Evolutionary conservation across 2,888 invertebrate genomes (phyloP).

Genomic region (Chymomyza caudatula): DNA sequence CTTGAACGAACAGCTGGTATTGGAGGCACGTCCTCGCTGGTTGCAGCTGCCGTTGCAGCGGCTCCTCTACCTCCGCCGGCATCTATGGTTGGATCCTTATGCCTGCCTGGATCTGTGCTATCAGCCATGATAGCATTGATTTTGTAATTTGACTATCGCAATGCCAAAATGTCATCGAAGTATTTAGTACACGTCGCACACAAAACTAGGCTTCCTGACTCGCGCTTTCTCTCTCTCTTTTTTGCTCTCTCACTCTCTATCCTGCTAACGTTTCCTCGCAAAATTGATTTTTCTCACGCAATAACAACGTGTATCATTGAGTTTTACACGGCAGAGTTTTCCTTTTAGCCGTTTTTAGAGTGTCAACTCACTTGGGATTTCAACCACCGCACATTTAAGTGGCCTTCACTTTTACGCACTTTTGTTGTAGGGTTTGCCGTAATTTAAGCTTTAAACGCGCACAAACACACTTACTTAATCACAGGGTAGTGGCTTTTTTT

Average conservation of each 20-base stretch:
- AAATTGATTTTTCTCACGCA: constrained; percentile 76
- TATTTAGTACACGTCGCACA: too few relatives aligned
- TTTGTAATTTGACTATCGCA: constrained; percentile 35
- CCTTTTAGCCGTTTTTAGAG: not conserved
- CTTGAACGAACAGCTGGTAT: constrained; percentile 69
- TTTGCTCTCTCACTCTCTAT: constrained; percentile 10
- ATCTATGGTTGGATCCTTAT: constrained; percentile 67
- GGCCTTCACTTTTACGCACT: constrained; percentile 46
- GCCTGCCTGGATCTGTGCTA: constrained; percentile 66
- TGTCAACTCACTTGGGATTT: not conserved
- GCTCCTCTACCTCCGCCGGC: constrained; percentile 33
- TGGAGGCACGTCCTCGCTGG: constrained; percentile 45
- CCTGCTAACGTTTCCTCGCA: constrained; percentile 21
- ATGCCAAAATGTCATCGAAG: constrained; percentile 57
- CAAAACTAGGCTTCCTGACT: constrained; percentile 12
- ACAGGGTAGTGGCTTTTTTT: constrained; percentile 21
- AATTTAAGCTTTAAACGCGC: constrained; percentile 49
- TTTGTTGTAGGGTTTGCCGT: constrained; percentile 24
- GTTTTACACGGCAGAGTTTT: constrained; percentile 49
- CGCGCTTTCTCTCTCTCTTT: not conserved
- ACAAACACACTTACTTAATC: constrained; percentile 16
- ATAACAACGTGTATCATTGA: constrained; percentile 29
- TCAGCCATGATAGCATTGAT: constrained; percentile 75
- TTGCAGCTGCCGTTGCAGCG: constrained; percentile 20
- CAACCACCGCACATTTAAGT: constrained; percentile 40